These are phyloP conservation scores for Allobates femoralis DNA, from an alignment of 2,797 vertebrate species.

Conservation along the genomic window DNA sequence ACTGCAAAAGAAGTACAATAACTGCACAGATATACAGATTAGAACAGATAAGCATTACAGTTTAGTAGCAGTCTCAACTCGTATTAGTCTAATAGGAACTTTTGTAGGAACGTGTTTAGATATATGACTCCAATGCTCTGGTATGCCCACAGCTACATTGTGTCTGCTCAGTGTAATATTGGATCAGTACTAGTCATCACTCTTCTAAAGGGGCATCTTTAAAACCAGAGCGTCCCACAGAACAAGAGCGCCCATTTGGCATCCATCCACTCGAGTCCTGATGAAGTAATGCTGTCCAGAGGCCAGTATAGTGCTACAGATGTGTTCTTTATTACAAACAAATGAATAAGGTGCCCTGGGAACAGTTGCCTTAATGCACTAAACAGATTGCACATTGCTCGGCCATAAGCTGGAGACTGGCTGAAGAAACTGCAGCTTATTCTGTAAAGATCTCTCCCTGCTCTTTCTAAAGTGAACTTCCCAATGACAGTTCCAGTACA, in stretches of 20 bases:
- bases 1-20: neutral
- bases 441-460: constrained; percentile 10
- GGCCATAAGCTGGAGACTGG: constrained; percentile 46
- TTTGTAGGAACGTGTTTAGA: constrained; percentile 29
- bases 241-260: constrained; percentile 67
- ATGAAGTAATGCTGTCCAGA: constrained; percentile 76
- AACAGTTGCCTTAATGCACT: constrained; percentile 61
- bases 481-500: constrained; percentile 39
- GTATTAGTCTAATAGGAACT: constrained; percentile 25
- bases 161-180: constrained; percentile 22
- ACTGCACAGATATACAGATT: neutral
- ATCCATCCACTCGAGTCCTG: constrained; percentile 65
- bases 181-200: constrained; percentile 27
- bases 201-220: constrained; percentile 34
- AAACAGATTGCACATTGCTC: constrained; percentile 66
- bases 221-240: neutral
- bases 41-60: constrained; percentile 11
- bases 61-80: neutral
- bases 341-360: constrained; percentile 70
- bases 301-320: constrained; percentile 75
- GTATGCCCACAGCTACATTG: constrained; percentile 25
- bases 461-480: constrained; percentile 25
- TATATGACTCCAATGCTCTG: constrained; percentile 39
- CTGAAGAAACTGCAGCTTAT: constrained; percentile 51
- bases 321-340: constrained; percentile 74